These are phyloP conservation scores for Dryocosmus kuriphilus DNA, from an alignment of 2,888 invertebrate species.

Conservation along the genomic window DNA sequence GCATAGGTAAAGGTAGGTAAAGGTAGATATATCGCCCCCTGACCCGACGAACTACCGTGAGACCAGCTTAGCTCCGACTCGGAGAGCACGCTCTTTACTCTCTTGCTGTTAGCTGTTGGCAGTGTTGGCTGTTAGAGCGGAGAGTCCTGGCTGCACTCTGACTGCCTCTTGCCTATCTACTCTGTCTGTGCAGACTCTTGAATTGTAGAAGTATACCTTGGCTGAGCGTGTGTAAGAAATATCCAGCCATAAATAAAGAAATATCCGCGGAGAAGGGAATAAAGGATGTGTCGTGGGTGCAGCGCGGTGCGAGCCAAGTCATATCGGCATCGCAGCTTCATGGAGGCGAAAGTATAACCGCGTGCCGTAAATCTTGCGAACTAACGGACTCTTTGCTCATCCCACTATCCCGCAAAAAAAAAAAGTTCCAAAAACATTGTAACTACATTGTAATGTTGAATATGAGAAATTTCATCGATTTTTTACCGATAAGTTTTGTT, in stretches of 20 bases:
- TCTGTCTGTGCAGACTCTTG: not conserved
- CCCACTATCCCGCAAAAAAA: not conserved
- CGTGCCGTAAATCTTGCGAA: conserved; percentile 53
- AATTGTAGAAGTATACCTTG: not conserved
- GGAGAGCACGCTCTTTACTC: conserved; percentile 49
- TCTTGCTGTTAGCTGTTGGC: conserved; percentile 45
- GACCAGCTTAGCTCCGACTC: conserved; percentile 63
- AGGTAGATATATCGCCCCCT: conserved; percentile 71
- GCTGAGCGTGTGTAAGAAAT: conserved; percentile 53
- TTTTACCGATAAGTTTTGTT: no score
- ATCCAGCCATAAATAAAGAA: conserved; percentile 57
- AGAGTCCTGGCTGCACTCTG: not conserved
- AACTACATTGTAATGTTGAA: no score
- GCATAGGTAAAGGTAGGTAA: conserved; percentile 60
- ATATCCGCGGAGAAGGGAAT: conserved; percentile 61
- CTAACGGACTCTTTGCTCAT: conserved; percentile 45
- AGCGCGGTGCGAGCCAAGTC: conserved; percentile 58
- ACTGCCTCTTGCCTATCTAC: conserved; percentile 23
- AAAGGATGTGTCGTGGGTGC: conserved; percentile 69
- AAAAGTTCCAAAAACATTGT: not conserved
- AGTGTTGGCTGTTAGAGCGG: conserved; percentile 1
- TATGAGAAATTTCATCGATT: no score
- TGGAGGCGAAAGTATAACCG: conserved; percentile 42
- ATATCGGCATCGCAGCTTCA: conserved; percentile 53
- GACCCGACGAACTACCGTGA: conserved; percentile 71